Percentiles rank a stretch among this genome's conserved stretches.
These are phyloP conservation scores for Mythimna ferrago DNA, from an alignment of 2,888 invertebrate species.

Conservation along the genomic window DNA sequence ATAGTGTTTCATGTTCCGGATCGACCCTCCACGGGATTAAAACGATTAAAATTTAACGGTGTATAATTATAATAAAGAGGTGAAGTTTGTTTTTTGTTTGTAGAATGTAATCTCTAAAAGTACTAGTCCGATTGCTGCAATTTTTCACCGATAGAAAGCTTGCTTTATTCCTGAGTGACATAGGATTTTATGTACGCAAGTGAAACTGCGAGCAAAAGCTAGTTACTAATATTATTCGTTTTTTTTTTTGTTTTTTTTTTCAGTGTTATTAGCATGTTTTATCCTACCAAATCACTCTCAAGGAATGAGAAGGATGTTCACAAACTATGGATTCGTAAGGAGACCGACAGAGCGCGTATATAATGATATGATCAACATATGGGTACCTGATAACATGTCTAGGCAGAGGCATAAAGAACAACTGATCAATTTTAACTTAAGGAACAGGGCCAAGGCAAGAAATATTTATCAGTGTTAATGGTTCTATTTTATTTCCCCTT, in stretches of 20 bases:
- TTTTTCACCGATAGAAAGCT: too few relatives aligned
- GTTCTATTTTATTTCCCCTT: background rate
- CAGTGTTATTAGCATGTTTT: background rate
- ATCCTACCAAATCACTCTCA: background rate
- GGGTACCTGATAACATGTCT: background rate
- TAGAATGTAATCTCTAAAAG: too few relatives aligned
- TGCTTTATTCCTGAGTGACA: too few relatives aligned
- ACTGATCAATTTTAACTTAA: background rate
- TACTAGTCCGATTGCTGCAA: too few relatives aligned
- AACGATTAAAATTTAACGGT: too few relatives aligned
- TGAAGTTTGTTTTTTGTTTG: too few relatives aligned
- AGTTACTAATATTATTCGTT: too few relatives aligned
- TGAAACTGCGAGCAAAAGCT: too few relatives aligned
- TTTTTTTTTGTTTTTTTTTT: background rate
- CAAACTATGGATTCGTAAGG: background rate
- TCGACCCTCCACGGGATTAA: too few relatives aligned
- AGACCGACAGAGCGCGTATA: background rate
- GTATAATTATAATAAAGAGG: too few relatives aligned
- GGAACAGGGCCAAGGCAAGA: background rate
- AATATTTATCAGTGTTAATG: background rate
- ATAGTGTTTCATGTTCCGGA: too few relatives aligned
- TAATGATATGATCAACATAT: background rate
- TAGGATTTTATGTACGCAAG: too few relatives aligned
- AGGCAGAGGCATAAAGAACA: background rate
- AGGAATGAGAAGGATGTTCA: background rate